These are phyloP conservation scores for Calameuta pallipes DNA, from an alignment of 2,888 invertebrate species.

Conservation along the genomic window DNA sequence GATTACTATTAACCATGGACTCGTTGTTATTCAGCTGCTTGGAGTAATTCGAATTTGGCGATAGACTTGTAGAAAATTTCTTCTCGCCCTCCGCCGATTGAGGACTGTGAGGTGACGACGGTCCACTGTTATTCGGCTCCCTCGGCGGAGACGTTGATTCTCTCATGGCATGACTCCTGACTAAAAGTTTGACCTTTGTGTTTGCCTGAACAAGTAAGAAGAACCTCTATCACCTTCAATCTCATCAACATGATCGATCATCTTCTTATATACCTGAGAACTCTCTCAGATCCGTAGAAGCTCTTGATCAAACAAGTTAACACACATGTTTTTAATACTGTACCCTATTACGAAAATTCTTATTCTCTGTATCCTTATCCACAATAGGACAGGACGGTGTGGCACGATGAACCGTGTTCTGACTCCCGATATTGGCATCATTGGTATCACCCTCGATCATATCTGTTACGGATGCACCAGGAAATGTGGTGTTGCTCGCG, in stretches of 20 bases:
- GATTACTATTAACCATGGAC: conserved; percentile 58
- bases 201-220: conserved; percentile 68
- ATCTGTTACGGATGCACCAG: conserved; percentile 52
- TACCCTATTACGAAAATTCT: conserved; percentile 61
- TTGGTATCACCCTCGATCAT: conserved; percentile 63
- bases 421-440: conserved; percentile 29
- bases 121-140: conserved; percentile 62
- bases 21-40: conserved; percentile 60
- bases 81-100: conserved; percentile 44
- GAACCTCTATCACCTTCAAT: background rate
- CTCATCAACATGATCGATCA: background rate
- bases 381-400: conserved; percentile 43
- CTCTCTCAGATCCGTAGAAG: background rate
- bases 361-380: conserved; percentile 55
- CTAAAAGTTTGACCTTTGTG: conserved; percentile 85
- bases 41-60: conserved; percentile 18
- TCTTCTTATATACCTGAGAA: background rate
- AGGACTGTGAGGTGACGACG: conserved; percentile 50
- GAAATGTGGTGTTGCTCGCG: conserved; percentile 46
- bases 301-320: background rate
- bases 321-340: conserved; percentile 18
- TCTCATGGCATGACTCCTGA: conserved; percentile 90
- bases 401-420: conserved; percentile 32
- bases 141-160: conserved; percentile 78
- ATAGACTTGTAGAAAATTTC: conserved; percentile 32